Percentiles rank a stretch among this genome's conserved stretches.
phyloP scores from a whole-genome alignment of 2,888 invertebrate genomes.

The Drosophila quinaria region DNA sequence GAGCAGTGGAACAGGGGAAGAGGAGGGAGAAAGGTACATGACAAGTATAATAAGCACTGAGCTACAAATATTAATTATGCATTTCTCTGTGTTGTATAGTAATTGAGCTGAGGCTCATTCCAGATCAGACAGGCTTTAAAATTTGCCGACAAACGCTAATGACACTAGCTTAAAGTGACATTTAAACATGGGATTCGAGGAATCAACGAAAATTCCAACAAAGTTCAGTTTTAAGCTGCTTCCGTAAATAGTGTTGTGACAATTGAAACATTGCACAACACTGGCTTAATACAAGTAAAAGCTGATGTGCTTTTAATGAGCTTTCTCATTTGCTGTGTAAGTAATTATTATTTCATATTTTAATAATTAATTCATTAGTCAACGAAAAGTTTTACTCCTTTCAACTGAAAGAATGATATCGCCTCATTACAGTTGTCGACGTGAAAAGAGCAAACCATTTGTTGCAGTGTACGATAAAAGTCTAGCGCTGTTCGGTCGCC shows the following conservation, averaged over 20 bases:
- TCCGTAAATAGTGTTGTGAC: neutral
- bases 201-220: neutral
- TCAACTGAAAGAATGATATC: too few species aligned
- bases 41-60: slow-evolving; percentile 9
- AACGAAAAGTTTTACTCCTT: too few species aligned
- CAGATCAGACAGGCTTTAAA: neutral
- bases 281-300: neutral
- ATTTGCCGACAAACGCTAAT: neutral
- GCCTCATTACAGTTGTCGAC: too few species aligned
- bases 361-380: too few species aligned
- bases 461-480: too few species aligned
- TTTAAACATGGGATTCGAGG: neutral
- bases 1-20: neutral
- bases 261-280: neutral
- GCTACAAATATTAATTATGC: slow-evolving; percentile 19
- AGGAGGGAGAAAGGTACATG: neutral
- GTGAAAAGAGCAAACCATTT: too few species aligned
- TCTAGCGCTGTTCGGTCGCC: too few species aligned
- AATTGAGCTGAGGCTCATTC: slow-evolving; percentile 3
- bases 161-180: slow-evolving; percentile 10
- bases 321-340: neutral
- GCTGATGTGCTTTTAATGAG: neutral
- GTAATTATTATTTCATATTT: too few species aligned
- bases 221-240: neutral
- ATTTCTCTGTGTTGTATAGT: slow-evolving; percentile 9